Conservation (phyloP, 2,113 vertebrate species). For the Psittacara wagleri region DNA sequence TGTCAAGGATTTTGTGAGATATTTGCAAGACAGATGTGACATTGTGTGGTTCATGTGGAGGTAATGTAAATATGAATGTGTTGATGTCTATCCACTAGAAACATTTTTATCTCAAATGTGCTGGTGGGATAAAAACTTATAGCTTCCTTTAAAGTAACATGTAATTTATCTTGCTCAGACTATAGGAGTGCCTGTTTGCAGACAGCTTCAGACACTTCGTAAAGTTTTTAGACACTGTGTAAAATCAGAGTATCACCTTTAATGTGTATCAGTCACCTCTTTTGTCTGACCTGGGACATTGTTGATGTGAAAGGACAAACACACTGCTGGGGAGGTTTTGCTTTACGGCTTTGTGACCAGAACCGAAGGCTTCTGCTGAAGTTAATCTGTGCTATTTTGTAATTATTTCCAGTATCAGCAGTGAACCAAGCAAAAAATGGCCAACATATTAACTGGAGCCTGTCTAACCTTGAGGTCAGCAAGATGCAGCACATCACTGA, state of each 20-base stretch:
- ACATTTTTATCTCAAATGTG: background rate
- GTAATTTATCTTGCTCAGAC: background rate
- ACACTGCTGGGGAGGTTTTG: background rate
- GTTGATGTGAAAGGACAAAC: background rate
- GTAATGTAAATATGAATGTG: background rate
- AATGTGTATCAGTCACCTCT: background rate
- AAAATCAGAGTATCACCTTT: background rate
- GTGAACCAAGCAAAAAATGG: background rate
- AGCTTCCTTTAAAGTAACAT: background rate
- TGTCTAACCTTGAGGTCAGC: background rate
- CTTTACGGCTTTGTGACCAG: background rate
- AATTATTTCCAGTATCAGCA: background rate
- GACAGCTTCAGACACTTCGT: background rate
- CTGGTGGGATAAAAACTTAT: background rate
- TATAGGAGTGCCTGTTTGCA: background rate
- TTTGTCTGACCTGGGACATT: background rate
- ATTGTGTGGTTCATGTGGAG: background rate
- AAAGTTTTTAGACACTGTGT: background rate
- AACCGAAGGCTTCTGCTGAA: background rate
- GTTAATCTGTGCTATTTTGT: background rate
- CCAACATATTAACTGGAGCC: rapidly evolving
- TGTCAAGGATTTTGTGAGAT: background rate
- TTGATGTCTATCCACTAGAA: background rate
- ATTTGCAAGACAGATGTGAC: background rate
- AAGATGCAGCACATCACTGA: background rate